Conservation (phyloP, 2,797 vertebrate species). For the Bryconaethiops microstoma region DNA sequence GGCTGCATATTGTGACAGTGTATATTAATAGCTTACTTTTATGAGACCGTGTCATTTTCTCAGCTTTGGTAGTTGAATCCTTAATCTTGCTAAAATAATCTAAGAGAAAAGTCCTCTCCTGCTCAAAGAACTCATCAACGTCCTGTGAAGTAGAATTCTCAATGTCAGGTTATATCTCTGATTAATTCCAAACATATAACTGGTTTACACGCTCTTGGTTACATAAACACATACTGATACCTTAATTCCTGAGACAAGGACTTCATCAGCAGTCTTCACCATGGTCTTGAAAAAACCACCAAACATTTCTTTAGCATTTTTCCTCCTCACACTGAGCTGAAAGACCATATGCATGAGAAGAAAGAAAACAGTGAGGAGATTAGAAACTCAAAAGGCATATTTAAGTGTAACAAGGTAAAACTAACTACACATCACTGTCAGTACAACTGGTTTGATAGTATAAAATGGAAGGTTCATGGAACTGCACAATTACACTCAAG, state of each 20-base stretch:
- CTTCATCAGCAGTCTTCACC: constrained; percentile 95
- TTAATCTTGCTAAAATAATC: constrained; percentile 95
- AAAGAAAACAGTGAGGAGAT: not conserved
- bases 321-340: constrained; percentile 92
- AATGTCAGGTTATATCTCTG: not conserved
- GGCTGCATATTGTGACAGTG: not conserved
- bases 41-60: constrained; percentile 95
- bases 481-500: too few relatives aligned
- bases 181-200: not conserved
- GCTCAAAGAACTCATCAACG: constrained; percentile 97
- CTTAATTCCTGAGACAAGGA: constrained; percentile 95
- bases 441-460: too few relatives aligned
- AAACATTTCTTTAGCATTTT: constrained; percentile 98
- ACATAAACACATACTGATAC: constrained; percentile 65
- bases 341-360: constrained; percentile 17
- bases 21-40: constrained; percentile 82
- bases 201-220: not conserved
- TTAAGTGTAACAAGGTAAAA: not conserved
- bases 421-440: not conserved
- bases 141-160: constrained; percentile 76
- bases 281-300: constrained; percentile 96
- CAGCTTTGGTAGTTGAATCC: constrained; percentile 92
- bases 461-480: too few relatives aligned
- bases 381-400: not conserved
- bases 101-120: constrained; percentile 95